A percentile compares a stretch with the other conserved stretches of the same genome.
Conservation (phyloP, 2,888 invertebrate genomes). For the Nomada ruficornis region DNA sequence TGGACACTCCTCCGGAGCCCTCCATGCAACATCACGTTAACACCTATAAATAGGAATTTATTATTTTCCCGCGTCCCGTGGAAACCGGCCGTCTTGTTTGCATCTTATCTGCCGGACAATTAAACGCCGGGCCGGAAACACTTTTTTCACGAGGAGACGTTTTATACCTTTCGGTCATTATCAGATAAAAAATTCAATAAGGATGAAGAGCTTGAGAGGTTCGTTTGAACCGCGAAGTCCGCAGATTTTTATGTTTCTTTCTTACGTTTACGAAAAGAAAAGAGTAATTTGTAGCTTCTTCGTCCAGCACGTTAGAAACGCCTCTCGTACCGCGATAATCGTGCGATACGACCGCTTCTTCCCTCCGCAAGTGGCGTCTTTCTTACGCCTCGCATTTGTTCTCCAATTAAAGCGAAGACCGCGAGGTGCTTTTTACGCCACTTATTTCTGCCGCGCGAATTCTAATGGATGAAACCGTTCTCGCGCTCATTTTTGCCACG, state of each 20-base stretch:
- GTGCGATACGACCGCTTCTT: conserved; percentile 15
- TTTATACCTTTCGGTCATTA: background rate
- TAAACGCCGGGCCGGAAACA: background rate
- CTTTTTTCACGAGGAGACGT: background rate
- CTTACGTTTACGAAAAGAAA: background rate
- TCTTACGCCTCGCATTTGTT: conserved; percentile 13
- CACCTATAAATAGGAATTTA: conserved; percentile 58
- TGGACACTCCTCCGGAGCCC: conserved; percentile 69
- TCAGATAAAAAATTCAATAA: conserved; percentile 1
- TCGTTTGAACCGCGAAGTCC: too few species aligned
- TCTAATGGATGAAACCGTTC: conserved; percentile 6
- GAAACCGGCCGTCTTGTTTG: background rate
- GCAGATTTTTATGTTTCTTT: too few species aligned
- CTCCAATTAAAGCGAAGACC: conserved; percentile 19
- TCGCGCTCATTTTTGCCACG: conserved; percentile 12
- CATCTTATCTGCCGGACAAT: conserved; percentile 15
- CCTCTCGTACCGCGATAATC: conserved; percentile 7
- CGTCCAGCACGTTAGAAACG: background rate
- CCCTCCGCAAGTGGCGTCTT: background rate
- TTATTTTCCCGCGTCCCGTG: conserved; percentile 51
- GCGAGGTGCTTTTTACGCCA: background rate
- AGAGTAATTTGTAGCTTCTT: background rate
- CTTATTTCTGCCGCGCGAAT: background rate
- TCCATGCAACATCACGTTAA: conserved; percentile 59
- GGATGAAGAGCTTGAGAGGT: too few species aligned